Conservation (phyloP, 92 coral and sea anemone genomes). For the Scolanthus callimorphus region DNA sequence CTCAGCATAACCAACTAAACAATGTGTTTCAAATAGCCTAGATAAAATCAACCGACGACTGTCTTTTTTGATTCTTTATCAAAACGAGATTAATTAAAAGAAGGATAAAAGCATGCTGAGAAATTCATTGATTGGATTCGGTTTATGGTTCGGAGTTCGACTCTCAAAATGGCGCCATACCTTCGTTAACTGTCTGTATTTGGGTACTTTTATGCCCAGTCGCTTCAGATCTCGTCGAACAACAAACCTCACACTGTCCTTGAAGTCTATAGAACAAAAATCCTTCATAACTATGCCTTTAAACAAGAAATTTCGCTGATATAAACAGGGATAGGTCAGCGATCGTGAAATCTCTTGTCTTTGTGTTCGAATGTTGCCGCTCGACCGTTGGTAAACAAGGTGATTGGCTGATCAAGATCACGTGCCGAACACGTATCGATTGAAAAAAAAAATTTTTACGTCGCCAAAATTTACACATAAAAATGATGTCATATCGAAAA, state of each 20-base stretch:
- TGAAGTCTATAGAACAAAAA: constrained; percentile 89
- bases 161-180: too few relatives aligned
- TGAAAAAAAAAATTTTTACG: too few relatives aligned
- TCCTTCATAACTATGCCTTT: constrained; percentile 61
- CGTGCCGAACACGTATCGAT: background rate
- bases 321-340: background rate
- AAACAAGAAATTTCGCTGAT: background rate
- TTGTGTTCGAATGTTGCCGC: constrained; percentile 36
- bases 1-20: too few relatives aligned
- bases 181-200: constrained; percentile 49
- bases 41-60: background rate
- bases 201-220: constrained; percentile 93
- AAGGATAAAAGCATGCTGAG: too few relatives aligned
- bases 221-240: constrained; percentile 83
- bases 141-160: too few relatives aligned
- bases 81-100: too few relatives aligned
- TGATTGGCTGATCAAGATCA: constrained; percentile 42
- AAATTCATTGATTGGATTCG: too few relatives aligned
- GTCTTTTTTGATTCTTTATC: too few relatives aligned
- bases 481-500: too few relatives aligned
- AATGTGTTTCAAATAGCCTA: too few relatives aligned
- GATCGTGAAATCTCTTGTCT: background rate
- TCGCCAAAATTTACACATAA: too few relatives aligned
- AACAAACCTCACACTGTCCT: constrained; percentile 85
- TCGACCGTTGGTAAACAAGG: constrained; percentile 49